phyloP scores from a whole-genome alignment of 2,797 vertebrate species.

The Helostoma temminkii region DNA sequence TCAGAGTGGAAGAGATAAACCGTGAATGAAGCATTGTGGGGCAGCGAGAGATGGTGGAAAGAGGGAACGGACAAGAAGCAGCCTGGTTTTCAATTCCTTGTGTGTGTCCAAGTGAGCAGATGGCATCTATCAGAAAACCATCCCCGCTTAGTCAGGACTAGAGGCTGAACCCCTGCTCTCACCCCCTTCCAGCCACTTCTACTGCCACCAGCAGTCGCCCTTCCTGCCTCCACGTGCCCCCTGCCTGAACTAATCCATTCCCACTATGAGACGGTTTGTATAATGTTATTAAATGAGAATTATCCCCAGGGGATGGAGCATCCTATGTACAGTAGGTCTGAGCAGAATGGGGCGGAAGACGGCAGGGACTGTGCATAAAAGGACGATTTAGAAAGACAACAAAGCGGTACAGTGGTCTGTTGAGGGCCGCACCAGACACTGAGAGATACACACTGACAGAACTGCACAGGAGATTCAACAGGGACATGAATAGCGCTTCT shows the following conservation, averaged over 20 bases:
- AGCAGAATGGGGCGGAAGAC: slow-evolving; percentile 35
- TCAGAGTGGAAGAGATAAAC: slow-evolving; percentile 81
- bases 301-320: slow-evolving; percentile 70
- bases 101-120: slow-evolving; percentile 76
- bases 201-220: slow-evolving; percentile 44
- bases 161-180: slow-evolving; percentile 63
- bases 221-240: slow-evolving; percentile 61
- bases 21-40: slow-evolving; percentile 78
- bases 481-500: slow-evolving; percentile 81
- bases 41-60: slow-evolving; percentile 35
- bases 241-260: slow-evolving; percentile 72
- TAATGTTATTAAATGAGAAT: slow-evolving; percentile 80
- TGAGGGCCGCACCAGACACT: slow-evolving; percentile 69
- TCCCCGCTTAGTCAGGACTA: slow-evolving; percentile 55
- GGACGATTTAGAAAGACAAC: slow-evolving; percentile 74
- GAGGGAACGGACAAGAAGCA: slow-evolving; percentile 38
- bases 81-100: slow-evolving; percentile 62
- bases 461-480: slow-evolving; percentile 68
- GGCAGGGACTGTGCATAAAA: slow-evolving; percentile 53
- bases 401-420: slow-evolving; percentile 75
- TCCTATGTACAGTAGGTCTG: slow-evolving; percentile 65
- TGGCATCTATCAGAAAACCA: slow-evolving; percentile 70
- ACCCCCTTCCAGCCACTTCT: slow-evolving; percentile 53
- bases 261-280: slow-evolving; percentile 70
- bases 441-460: slow-evolving; percentile 73